Base-by-base conservation (phyloP, 2,113 vertebrate species). In the Loxodonta africana region DNA sequence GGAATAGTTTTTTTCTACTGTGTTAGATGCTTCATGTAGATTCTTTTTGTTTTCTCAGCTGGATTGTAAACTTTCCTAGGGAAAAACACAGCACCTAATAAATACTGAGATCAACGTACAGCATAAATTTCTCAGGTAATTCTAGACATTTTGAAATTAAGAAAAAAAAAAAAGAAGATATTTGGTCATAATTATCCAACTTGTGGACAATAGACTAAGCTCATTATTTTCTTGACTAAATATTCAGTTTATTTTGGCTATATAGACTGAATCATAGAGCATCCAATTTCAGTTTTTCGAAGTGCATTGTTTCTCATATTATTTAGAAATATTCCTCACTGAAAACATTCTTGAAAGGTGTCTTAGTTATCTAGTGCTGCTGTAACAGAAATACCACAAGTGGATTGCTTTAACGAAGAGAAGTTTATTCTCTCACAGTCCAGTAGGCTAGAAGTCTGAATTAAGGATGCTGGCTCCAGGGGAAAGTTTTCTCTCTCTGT, bases 271-370 rank as follows among this genome's bases (percentile, higher is more conserved):
- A 69, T 10, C 23, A 15, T 41, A 87, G 14, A 33, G 7, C 12
- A 53, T 53, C 12, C 48, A 86, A 4, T 73, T 63, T 63, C 81
- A 46, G 41, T 86, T 67, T 95, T 82, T 62, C 33, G 5, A 30
- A 51, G 33, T 57, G 2, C 53, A 57, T 57, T 89, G 25, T 83
- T 91, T 91, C 37, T 88, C 20, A 65, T 71, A 7, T 80, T 85
- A 69, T 82, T 91, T 86, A 95, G 94, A 97, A 96, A 74, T 95
- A 65, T 28, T 95, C 23, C 12, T 93, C 25, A 76, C 11, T 33
- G 26, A 62, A 73, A 95, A 51, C 62, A 73, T 73, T 80, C 62
- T 94, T 69, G 60, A 37, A 37, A 37, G 37, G 37, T 37, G 37
- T 37, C 37, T 37, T 37, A 37, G 37, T 37, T 37, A 37, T 37